Conservation (phyloP, 2,888 invertebrate genomes). For the Loripinus fragilis region DNA sequence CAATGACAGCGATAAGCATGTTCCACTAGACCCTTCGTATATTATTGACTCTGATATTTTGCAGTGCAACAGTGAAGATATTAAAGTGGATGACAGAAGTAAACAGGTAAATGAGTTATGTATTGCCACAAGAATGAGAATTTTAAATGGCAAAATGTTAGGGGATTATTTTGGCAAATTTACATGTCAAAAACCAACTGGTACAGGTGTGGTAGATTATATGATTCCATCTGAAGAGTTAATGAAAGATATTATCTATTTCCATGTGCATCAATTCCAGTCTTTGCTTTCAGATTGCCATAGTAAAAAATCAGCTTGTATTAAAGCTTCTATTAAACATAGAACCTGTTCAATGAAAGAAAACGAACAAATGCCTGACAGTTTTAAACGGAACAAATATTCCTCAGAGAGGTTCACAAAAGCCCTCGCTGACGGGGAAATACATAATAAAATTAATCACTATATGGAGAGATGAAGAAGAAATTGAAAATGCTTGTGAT, state of each 20-base stretch:
- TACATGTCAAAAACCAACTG: slow-evolving; percentile 15
- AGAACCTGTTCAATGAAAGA: not conserved
- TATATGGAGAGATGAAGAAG: not conserved
- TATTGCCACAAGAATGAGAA: slow-evolving; percentile 5
- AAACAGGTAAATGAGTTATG: slow-evolving; percentile 19
- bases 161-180: slow-evolving; percentile 16
- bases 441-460: not conserved
- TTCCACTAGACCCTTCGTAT: slow-evolving; percentile 8
- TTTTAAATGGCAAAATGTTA: slow-evolving; percentile 7
- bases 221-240: slow-evolving; percentile 16
- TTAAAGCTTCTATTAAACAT: slow-evolving; percentile 9
- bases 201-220: slow-evolving; percentile 10
- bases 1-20: slow-evolving; percentile 8
- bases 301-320: slow-evolving; percentile 7
- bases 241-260: slow-evolving; percentile 11
- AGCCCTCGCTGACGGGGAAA: not conserved
- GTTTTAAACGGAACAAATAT: slow-evolving; percentile 11
- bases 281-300: slow-evolving; percentile 12
- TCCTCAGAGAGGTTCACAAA: slow-evolving; percentile 7
- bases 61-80: slow-evolving; percentile 13
- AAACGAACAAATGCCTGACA: not conserved
- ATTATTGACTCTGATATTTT: slow-evolving; percentile 16
- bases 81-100: slow-evolving; percentile 7
- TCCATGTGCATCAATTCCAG: slow-evolving; percentile 7
- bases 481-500: slow-evolving; percentile 3